phyloP scores from a whole-genome alignment of 2,113 vertebrate species.

The Callionymus lyra region DNA sequence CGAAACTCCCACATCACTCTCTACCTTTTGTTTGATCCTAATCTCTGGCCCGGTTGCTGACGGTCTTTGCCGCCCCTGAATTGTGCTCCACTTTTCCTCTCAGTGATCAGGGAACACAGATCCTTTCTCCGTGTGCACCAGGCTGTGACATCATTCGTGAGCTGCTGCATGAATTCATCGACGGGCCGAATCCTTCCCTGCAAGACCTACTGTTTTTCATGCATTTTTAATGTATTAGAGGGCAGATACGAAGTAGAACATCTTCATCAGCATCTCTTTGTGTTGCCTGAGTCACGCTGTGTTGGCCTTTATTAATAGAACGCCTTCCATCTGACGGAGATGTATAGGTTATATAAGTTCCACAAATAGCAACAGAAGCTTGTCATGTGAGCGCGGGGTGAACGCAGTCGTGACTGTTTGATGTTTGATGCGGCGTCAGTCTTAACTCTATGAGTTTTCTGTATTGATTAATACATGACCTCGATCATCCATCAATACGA shows the following conservation, averaged over 20 bases:
- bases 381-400: conserved; percentile 8
- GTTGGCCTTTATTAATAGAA: conserved; percentile 23
- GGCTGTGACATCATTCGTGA: conserved; percentile 27
- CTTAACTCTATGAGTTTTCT: conserved; percentile 25
- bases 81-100: conserved; percentile 16
- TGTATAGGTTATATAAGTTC: conserved; percentile 48
- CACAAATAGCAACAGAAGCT: conserved; percentile 18
- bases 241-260: conserved; percentile 6
- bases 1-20: conserved; percentile 1
- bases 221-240: conserved; percentile 2
- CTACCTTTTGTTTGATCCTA: neutral
- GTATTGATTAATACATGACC: conserved; percentile 37
- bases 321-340: conserved; percentile 20
- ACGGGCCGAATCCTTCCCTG: neutral
- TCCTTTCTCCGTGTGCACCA: conserved; percentile 32
- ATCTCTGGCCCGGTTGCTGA: neutral
- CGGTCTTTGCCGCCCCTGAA: conserved; percentile 15
- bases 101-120: conserved; percentile 16
- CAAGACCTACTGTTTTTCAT: conserved; percentile 2
- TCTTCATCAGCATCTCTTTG: conserved; percentile 18
- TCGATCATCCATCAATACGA: conserved; percentile 17
- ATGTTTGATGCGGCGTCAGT: conserved; percentile 4
- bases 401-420: conserved; percentile 10
- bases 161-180: conserved; percentile 5
- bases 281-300: conserved; percentile 34